Evolutionary conservation across 2,113 vertebrate genomes (phyloP).

Genomic region (Rhinoderma darwinii): DNA sequence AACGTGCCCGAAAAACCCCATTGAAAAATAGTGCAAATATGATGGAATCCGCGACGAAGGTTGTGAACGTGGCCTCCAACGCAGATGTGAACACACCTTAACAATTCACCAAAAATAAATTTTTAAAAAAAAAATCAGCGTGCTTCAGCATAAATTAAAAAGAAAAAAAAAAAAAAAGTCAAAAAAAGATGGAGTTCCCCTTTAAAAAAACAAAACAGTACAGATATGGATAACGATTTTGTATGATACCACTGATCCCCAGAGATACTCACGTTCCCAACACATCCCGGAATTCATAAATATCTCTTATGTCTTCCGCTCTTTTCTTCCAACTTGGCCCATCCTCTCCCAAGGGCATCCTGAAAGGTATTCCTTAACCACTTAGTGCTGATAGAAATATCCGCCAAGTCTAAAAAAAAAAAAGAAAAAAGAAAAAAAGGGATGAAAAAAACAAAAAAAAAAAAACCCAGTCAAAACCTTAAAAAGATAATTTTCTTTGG

Average conservation of each 20-base stretch:
- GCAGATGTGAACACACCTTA: no score
- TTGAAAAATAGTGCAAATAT: no score
- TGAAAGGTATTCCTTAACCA: conserved; percentile 57
- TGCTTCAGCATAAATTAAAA: no score
- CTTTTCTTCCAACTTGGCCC: conserved; percentile 77
- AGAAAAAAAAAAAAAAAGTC: neutral
- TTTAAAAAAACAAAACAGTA: no score
- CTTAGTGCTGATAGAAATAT: neutral
- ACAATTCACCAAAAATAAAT: no score
- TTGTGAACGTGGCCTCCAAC: no score
- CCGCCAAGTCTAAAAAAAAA: conserved; percentile 6
- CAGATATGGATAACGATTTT: neutral
- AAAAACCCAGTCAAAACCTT: no score
- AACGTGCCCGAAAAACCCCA: no score
- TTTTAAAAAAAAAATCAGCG: no score
- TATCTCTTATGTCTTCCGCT: conserved; percentile 72
- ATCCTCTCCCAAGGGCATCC: conserved; percentile 76
- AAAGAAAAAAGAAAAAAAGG: neutral
- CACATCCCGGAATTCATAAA: conserved; percentile 80
- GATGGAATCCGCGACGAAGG: no score
- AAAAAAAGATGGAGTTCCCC: neutral
- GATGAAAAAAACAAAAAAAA: neutral
- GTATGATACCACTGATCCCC: neutral
- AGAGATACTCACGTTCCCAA: conserved; percentile 77
- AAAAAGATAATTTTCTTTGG: no score